These are phyloP conservation scores for Pangasius macronema DNA, from an alignment of 2,797 vertebrate species.

Conservation along the genomic window DNA sequence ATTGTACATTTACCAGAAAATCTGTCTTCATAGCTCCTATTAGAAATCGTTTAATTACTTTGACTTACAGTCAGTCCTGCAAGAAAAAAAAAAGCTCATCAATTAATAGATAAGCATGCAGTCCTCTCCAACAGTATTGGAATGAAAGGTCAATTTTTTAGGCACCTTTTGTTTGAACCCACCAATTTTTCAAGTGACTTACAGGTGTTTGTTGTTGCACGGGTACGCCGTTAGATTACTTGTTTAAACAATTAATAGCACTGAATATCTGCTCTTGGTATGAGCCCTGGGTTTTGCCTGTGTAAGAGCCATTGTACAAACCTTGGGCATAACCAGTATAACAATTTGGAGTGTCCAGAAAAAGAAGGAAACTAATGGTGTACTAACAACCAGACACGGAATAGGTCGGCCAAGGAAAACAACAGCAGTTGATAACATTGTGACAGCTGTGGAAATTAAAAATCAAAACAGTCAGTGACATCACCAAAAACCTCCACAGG, in stretches of 20 bases:
- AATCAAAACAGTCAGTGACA: neutral
- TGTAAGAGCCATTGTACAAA: neutral
- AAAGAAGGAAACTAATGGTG: neutral
- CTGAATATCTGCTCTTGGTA: neutral
- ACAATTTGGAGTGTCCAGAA: neutral
- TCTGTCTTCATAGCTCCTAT: neutral
- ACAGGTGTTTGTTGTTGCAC: no score
- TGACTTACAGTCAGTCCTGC: neutral
- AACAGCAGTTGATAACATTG: neutral
- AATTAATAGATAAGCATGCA: no score
- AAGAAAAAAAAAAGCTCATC: neutral
- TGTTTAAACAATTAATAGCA: neutral
- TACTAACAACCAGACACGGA: neutral
- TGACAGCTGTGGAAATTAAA: neutral
- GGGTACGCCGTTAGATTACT: neutral
- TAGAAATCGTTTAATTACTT: neutral
- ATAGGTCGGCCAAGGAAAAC: neutral
- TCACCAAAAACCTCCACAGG: neutral
- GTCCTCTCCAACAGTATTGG: no score
- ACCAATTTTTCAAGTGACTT: no score
- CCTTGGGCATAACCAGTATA: neutral
- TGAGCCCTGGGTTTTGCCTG: neutral
- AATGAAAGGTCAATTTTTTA: no score
- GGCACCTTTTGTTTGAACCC: no score
- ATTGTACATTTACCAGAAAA: no score